These are phyloP conservation scores for Dryobates pubescens DNA, from an alignment of 2,797 vertebrate species.

Conservation along the genomic window DNA sequence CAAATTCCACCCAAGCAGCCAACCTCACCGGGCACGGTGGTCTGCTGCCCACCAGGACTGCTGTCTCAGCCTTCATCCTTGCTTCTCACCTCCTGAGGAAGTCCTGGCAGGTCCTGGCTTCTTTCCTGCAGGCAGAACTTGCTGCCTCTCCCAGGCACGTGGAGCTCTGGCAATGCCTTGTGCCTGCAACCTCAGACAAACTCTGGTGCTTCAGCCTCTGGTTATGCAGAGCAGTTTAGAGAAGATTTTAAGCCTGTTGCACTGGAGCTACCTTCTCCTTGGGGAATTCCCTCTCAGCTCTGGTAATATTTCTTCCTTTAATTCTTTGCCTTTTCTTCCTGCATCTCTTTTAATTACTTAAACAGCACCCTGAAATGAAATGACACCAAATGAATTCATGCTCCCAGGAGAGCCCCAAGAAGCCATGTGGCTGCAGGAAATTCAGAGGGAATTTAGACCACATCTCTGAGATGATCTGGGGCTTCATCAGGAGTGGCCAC, in stretches of 20 bases:
- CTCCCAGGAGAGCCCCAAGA: not conserved
- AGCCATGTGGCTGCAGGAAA: not conserved
- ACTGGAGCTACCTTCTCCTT: not conserved
- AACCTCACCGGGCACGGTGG: accelerated
- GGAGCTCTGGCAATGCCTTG: not conserved
- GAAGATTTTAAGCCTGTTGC: not conserved
- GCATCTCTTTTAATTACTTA: not conserved
- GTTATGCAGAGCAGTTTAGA: not conserved
- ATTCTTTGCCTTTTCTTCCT: not conserved
- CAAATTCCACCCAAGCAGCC: not conserved
- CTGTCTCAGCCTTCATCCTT: not conserved
- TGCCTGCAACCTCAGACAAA: not conserved
- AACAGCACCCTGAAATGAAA: conserved; percentile 39
- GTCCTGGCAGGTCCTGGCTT: not conserved
- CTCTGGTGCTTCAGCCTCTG: not conserved
- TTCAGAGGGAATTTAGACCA: not conserved
- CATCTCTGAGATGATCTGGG: not conserved
- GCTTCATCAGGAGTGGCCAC: not conserved
- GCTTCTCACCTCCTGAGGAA: not conserved
- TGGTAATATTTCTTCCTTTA: not conserved
- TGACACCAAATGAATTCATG: not conserved
- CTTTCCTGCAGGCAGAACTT: not conserved
- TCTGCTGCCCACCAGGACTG: not conserved
- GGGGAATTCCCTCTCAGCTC: not conserved
- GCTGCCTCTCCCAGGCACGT: not conserved